Evolutionary conservation across 1,140 invertebrate genomes (phyloP).

Genomic region (Hydropsyche tenuis): DNA sequence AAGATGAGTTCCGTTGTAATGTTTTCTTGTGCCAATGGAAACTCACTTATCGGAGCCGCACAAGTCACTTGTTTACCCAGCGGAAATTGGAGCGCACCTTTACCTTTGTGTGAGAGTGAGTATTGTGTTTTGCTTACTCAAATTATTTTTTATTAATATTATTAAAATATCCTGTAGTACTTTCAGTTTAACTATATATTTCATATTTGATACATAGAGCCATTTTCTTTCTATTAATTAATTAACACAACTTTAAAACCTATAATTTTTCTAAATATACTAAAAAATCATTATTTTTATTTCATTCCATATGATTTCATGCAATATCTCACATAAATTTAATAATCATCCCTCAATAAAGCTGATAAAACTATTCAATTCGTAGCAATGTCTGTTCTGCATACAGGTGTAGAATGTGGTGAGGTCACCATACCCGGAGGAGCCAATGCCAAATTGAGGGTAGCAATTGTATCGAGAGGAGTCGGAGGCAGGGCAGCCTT

Average conservation of each 20-base stretch:
- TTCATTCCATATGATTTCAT: too few relatives aligned
- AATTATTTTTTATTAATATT: too few relatives aligned
- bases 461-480: constrained; percentile 74
- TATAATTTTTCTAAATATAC: too few relatives aligned
- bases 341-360: neutral
- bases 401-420: constrained; percentile 74
- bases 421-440: constrained; percentile 63
- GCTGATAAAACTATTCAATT: constrained; percentile 35
- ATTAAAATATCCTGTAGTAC: too few relatives aligned
- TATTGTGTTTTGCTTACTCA: constrained; percentile 42
- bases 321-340: too few relatives aligned
- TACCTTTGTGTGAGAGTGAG: constrained; percentile 82
- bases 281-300: too few relatives aligned
- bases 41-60: constrained; percentile 76
- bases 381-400: constrained; percentile 37
- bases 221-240: too few relatives aligned
- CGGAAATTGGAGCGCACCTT: constrained; percentile 81
- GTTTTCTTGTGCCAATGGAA: constrained; percentile 83
- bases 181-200: too few relatives aligned
- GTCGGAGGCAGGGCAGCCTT: constrained; percentile 81
- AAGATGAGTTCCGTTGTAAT: constrained; percentile 76
- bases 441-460: constrained; percentile 63
- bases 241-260: too few relatives aligned
- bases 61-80: constrained; percentile 78
- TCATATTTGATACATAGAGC: too few relatives aligned